Percentiles rank a stretch among this genome's conserved stretches.
These are phyloP conservation scores for Beris chalybata DNA, from an alignment of 2,888 invertebrate genomes.

Conservation along the genomic window DNA sequence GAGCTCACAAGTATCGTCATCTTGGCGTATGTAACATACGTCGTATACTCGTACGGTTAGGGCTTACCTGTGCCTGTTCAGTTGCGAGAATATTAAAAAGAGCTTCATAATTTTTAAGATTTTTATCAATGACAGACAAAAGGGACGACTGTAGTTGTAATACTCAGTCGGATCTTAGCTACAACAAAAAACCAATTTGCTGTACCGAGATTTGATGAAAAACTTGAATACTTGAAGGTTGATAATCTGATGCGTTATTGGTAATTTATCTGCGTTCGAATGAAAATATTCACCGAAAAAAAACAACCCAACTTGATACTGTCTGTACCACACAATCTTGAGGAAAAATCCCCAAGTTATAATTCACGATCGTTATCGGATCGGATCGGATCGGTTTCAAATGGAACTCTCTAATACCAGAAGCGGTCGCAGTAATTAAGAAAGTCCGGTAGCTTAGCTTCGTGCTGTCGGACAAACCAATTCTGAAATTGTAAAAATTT, in stretches of 20 bases:
- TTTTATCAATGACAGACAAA: constrained; percentile 12
- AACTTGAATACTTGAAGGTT: too few species aligned
- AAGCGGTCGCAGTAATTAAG: constrained; percentile 29
- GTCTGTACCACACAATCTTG: constrained; percentile 2
- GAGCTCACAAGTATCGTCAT: background rate
- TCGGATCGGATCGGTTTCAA: constrained; percentile 16
- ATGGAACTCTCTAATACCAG: constrained; percentile 28
- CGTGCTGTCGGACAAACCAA: constrained; percentile 25
- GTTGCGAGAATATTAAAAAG: constrained; percentile 1
- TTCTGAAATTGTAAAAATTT: constrained; percentile 23
- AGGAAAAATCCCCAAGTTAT: constrained; percentile 21
- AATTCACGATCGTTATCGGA: constrained; percentile 27
- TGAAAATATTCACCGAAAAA: background rate
- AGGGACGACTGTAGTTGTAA: background rate
- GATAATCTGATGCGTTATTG: too few species aligned
- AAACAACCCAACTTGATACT: constrained; percentile 8
- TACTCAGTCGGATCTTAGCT: too few species aligned
- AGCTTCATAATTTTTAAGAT: constrained; percentile 24
- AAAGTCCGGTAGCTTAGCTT: constrained; percentile 29
- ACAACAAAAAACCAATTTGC: too few species aligned
- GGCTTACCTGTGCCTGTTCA: background rate
- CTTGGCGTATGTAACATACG: background rate
- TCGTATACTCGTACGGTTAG: background rate
- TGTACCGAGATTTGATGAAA: too few species aligned
- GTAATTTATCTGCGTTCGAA: background rate